Conservation (phyloP, 1,140 invertebrate genomes). For the Drosophila trapezifrons region DNA sequence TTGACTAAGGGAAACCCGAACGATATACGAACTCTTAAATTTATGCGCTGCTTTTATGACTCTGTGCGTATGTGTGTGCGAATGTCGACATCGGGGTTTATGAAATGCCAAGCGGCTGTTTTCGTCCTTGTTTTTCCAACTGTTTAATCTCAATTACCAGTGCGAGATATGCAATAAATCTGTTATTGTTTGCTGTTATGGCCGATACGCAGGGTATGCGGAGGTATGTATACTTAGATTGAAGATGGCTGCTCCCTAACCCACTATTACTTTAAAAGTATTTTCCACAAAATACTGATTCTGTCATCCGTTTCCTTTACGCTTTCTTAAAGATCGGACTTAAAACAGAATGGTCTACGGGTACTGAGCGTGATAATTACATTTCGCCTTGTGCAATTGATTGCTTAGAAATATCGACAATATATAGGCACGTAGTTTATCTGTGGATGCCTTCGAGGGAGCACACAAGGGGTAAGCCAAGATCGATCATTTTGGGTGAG, state of each 20-base stretch:
- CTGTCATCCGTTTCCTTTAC: too few relatives aligned
- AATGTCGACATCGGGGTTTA: constrained; percentile 43
- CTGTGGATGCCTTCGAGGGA: too few relatives aligned
- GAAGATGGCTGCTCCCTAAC: neutral
- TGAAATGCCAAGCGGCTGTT: constrained; percentile 74
- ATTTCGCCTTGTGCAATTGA: neutral
- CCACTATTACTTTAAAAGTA: neutral
- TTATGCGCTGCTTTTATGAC: constrained; percentile 66
- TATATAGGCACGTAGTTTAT: too few relatives aligned
- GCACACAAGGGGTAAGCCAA: constrained; percentile 3
- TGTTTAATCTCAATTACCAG: constrained; percentile 82
- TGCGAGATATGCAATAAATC: constrained; percentile 79
- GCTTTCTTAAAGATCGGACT: too few relatives aligned
- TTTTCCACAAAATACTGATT: neutral
- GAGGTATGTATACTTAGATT: constrained; percentile 7
- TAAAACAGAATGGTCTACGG: neutral
- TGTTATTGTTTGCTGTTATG: constrained; percentile 74
- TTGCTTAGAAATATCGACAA: neutral
- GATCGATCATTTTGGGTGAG: constrained; percentile 4
- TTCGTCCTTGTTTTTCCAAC: constrained; percentile 63
- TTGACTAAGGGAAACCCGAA: constrained; percentile 39
- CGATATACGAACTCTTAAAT: constrained; percentile 72
- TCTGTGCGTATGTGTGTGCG: constrained; percentile 1
- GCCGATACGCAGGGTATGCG: constrained; percentile 28
- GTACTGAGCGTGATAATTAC: neutral